A percentile compares a stretch with the other conserved stretches of the same genome.
phyloP scores from a whole-genome alignment of 2,888 invertebrate genomes.

The Caenorhabditis virilis region DNA sequence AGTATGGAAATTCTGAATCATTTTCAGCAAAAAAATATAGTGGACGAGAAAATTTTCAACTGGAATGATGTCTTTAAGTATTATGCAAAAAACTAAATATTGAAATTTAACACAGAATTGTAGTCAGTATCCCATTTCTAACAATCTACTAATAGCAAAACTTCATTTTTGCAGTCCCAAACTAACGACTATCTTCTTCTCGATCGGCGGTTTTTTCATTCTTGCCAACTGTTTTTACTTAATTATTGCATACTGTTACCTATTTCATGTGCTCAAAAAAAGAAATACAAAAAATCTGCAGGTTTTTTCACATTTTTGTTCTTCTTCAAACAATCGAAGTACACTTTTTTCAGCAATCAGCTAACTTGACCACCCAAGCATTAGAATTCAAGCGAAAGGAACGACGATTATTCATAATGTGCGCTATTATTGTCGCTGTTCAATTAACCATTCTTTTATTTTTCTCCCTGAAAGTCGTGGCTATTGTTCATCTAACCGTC shows the following conservation, averaged over 20 bases:
- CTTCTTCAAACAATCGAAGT: background rate
- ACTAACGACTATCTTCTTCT: background rate
- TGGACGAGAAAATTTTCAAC: too few relatives aligned
- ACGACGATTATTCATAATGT: constrained; percentile 5
- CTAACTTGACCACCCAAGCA: too few relatives aligned
- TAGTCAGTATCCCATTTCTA: too few relatives aligned
- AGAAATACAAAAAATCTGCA: background rate
- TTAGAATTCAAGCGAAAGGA: background rate
- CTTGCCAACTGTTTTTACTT: background rate
- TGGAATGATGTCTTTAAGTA: too few relatives aligned
- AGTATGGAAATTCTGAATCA: background rate
- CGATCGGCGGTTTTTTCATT: background rate
- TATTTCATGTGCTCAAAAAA: background rate
- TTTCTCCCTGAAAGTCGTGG: constrained; percentile 15
- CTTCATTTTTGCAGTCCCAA: too few relatives aligned
- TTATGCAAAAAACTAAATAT: too few relatives aligned
- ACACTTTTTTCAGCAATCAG: background rate
- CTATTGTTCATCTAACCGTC: constrained; percentile 17
- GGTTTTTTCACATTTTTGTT: background rate
- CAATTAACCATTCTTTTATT: constrained; percentile 29
- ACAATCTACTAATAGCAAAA: too few relatives aligned
- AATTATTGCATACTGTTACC: constrained; percentile 3
- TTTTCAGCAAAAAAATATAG: constrained; percentile 1
- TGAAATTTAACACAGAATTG: too few relatives aligned
- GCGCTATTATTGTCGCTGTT: constrained; percentile 19